Conservation (phyloP, 1,140 invertebrate genomes). For the Wiebesia pumilae region DNA sequence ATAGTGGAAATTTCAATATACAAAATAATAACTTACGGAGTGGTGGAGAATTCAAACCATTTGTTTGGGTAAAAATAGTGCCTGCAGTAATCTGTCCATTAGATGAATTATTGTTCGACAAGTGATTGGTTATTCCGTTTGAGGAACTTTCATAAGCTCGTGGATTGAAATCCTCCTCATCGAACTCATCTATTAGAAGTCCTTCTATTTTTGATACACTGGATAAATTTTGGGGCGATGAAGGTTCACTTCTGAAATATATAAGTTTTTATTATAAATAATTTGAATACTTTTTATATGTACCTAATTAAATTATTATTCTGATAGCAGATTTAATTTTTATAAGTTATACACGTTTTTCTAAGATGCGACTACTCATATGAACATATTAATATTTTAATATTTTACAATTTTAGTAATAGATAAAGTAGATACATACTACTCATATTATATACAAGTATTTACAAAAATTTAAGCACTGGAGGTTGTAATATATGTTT, state of each 20-base stretch:
- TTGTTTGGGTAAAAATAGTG: slow-evolving; percentile 69
- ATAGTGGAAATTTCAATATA: not conserved
- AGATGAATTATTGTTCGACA: slow-evolving; percentile 69
- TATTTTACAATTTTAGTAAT: too few relatives aligned
- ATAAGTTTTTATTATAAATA: not conserved
- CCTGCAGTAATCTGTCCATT: slow-evolving; percentile 68
- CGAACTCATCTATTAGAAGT: slow-evolving; percentile 87
- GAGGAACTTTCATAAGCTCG: slow-evolving; percentile 80
- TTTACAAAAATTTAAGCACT: too few relatives aligned
- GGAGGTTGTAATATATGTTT: too few relatives aligned
- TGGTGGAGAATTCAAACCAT: slow-evolving; percentile 76
- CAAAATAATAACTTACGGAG: slow-evolving; percentile 76
- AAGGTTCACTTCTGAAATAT: slow-evolving; percentile 60
- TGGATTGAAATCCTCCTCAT: slow-evolving; percentile 85
- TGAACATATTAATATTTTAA: too few relatives aligned
- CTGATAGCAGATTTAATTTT: too few relatives aligned
- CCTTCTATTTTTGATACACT: slow-evolving; percentile 89
- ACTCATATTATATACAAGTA: too few relatives aligned
- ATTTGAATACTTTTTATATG: not conserved
- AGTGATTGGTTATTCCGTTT: slow-evolving; percentile 71
- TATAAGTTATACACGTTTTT: too few relatives aligned
- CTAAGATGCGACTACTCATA: too few relatives aligned
- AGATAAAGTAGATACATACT: too few relatives aligned
- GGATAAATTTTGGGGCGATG: slow-evolving; percentile 74
- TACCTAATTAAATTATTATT: too few relatives aligned